Base-by-base conservation (phyloP, 2,113 vertebrate species). In the Panurus biarmicus region DNA sequence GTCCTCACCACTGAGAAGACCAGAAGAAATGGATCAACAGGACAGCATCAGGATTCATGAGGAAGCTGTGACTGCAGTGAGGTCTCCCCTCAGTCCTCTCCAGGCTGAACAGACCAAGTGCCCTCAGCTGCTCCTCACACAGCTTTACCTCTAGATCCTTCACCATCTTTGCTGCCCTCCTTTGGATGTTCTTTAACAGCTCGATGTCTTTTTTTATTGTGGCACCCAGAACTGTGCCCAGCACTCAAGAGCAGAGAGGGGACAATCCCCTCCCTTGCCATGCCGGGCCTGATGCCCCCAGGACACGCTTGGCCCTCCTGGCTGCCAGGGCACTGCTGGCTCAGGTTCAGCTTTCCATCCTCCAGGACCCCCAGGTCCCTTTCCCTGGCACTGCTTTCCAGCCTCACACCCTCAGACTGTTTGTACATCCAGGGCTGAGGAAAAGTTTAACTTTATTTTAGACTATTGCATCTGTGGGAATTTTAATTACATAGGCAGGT, bases 131-230 rank as follows among this genome's bases (percentile, higher is more conserved):
- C 18, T 60, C 33, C 54, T 36, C 26, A 86, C 18, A 35, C 0
- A 0, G 12, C 24, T 19, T n/a, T 8, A 0, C 35, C 24, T 74
- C 35, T 1, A 76, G 18, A 0, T 2, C 16, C 22, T 51, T 69
- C 26, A 4, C 11, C 36, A 26, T 22, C 14, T 1, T 44, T 0
- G 0, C 2, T 36, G 44, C 11, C 0, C 33, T 67, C 36, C 53
- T 67, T 14, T 51, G 22, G 26, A 44, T 0, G 0, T 3, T 36
- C 26, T 26, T 0, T 36, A 60, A 12, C 1, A 51, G 5, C 0
- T 38, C 2, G 1, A 28, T 38, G 3, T 15, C 9, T 13, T 60
- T 76, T 38, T 11, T 3, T 6, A 7, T 1, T 8, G 2, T 51
- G 9, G 44, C 5, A 2, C 22, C 18, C 36, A 7, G 8, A 28